A percentile compares a stretch with the other conserved stretches of the same genome.
Conservation (phyloP, 2,113 vertebrate species). For the Notarius lentiginosus region DNA sequence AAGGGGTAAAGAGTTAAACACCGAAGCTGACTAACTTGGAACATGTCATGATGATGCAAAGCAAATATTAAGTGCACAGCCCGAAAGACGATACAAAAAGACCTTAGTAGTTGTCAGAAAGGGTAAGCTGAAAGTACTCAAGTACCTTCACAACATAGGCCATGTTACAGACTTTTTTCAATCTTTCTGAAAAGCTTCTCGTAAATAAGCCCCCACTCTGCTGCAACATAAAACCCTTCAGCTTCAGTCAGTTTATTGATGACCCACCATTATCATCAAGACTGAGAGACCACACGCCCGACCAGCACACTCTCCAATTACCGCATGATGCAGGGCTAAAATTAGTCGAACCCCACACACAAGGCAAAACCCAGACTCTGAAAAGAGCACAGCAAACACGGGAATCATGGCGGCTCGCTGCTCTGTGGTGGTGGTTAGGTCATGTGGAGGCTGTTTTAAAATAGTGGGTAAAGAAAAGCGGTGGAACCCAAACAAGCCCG, state of each 20-base stretch:
- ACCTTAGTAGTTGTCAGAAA: slow-evolving; percentile 19
- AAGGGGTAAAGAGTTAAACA: not conserved
- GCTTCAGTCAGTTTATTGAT: slow-evolving; percentile 64
- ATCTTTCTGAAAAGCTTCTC: slow-evolving; percentile 49
- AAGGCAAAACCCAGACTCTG: slow-evolving; percentile 58
- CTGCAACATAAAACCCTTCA: slow-evolving; percentile 66
- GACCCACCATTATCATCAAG: slow-evolving; percentile 66
- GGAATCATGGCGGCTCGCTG: slow-evolving; percentile 60
- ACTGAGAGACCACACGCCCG: slow-evolving; percentile 64
- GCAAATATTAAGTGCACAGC: slow-evolving; percentile 36
- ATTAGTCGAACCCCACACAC: slow-evolving; percentile 63
- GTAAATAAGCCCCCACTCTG: slow-evolving; percentile 53
- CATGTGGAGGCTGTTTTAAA: slow-evolving; percentile 64
- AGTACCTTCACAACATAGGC: slow-evolving; percentile 25
- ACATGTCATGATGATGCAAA: slow-evolving; percentile 18
- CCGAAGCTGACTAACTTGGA: not conserved
- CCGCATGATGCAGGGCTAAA: slow-evolving; percentile 67
- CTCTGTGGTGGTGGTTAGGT: slow-evolving; percentile 63
- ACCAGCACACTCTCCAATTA: slow-evolving; percentile 60
- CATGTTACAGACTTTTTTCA: slow-evolving; percentile 11
- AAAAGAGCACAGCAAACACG: slow-evolving; percentile 57
- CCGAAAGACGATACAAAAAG: slow-evolving; percentile 30
- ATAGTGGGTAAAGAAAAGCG: slow-evolving; percentile 50
- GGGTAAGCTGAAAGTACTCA: slow-evolving; percentile 10
- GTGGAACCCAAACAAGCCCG: slow-evolving; percentile 41